Conservation (phyloP, 2,888 invertebrate genomes). For the Mongoloraphidia duomilia region DNA sequence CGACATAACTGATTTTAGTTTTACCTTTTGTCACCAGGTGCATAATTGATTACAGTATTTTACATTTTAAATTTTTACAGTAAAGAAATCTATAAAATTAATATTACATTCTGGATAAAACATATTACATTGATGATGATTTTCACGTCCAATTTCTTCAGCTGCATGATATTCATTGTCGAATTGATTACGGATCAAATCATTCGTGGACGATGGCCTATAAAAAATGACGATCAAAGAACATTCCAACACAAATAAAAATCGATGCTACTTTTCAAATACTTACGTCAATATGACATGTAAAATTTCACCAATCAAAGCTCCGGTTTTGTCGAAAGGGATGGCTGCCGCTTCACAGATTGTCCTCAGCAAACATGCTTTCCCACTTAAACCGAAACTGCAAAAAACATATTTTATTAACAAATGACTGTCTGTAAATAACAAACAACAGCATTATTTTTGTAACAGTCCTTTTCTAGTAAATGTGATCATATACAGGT, state of each 20-base stretch:
- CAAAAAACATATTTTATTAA: constrained; percentile 20
- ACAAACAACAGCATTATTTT: background rate
- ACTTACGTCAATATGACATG: constrained; percentile 59
- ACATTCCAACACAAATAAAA: background rate
- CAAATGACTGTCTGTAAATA: background rate
- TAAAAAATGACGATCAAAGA: constrained; percentile 12
- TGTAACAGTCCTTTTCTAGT: background rate
- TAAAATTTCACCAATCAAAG: constrained; percentile 55
- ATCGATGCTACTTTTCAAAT: constrained; percentile 10
- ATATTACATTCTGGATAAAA: constrained; percentile 49
- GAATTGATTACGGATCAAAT: constrained; percentile 43
- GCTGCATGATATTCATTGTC: constrained; percentile 63
- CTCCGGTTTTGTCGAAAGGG: constrained; percentile 44
- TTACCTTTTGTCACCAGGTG: too few species aligned
- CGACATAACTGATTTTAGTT: too few species aligned
- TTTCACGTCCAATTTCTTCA: constrained; percentile 47
- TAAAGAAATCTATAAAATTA: constrained; percentile 44
- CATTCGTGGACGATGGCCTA: constrained; percentile 57
- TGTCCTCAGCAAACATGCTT: constrained; percentile 54
- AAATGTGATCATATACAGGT: background rate
- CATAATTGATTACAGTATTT: background rate
- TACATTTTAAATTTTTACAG: constrained; percentile 19
- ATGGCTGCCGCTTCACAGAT: constrained; percentile 62
- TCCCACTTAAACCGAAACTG: constrained; percentile 49
- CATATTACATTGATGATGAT: constrained; percentile 34